Base-by-base conservation (phyloP, 2,113 vertebrate genomes). In the Petroica traversi region DNA sequence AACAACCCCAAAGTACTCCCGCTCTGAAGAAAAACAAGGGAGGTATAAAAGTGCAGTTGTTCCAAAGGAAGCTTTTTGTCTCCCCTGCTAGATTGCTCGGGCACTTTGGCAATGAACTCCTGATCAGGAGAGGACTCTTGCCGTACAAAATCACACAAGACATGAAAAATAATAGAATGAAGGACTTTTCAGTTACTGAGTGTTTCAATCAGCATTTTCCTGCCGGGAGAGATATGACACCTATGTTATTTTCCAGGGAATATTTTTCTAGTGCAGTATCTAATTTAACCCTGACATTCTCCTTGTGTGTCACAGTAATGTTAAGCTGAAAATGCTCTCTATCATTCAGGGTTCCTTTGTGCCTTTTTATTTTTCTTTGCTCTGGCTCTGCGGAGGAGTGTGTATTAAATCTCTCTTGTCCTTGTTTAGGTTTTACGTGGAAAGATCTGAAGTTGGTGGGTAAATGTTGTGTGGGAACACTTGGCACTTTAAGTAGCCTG, bases 391-490 rank as follows among this genome's bases (percentile, higher is more conserved):
- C 74, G 57, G 75, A 92, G 96, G 91, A 91, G 85, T 72, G 51
- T 86, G 77, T 94, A 89, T 92, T 89, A 89, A 94, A 92, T 93
- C 90, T 87, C 83, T 87, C 80, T 90, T 92, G 93, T 96, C 85
- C 89, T 96, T 94, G 63, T 79, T 58, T 45, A 85, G 92, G 38
- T 85, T 97, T 96, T 95, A 84, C 33, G 40, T 78, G 88, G 80
- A 55, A 90, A 92, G 94, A 93, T 81, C 83, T 97, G 93, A 97
- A 97, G 97, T 98, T 97, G 97, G 97, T 98, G 98, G 97, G 97
- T 97, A 94, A 95, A 85, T 34, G 95, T 46, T 94, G 89, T 93
- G 94, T 95, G 89, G 98, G 97, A 98, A 97, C 96, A 94, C 83
- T 97, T 76, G 76, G 96, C 95, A 74, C 95, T 92, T 93, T 89